Evolutionary conservation across 2,797 vertebrate species (phyloP).

Genomic region (Meriones psammophilus): DNA sequence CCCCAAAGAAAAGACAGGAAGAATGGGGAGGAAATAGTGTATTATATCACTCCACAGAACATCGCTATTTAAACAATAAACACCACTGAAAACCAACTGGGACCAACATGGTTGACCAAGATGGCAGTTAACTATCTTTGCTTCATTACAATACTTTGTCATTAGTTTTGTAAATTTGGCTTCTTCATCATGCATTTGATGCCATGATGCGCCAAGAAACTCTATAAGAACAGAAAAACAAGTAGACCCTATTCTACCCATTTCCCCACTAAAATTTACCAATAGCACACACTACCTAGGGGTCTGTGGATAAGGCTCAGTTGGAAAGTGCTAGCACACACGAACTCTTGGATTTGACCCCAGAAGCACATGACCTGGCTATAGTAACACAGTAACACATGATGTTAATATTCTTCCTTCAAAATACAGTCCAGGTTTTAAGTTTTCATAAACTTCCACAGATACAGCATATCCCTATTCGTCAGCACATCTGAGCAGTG

Average conservation of each 20-base stretch:
- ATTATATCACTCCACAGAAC: neutral
- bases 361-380: neutral
- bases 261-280: neutral
- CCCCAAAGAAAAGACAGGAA: neutral
- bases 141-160: neutral
- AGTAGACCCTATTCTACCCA: neutral
- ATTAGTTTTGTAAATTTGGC: neutral
- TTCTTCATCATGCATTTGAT: neutral
- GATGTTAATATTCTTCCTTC: neutral
- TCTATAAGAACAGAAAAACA: neutral
- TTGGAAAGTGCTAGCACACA: neutral
- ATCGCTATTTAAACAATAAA: neutral
- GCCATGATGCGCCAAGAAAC: neutral
- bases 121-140: neutral
- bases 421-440: slow-evolving; percentile 17
- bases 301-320: neutral
- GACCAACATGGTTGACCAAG: neutral
- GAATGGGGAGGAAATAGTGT: no score
- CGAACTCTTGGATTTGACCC: neutral
- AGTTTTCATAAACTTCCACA: slow-evolving; percentile 24
- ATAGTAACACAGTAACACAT: neutral
- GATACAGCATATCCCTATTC: slow-evolving; percentile 33
- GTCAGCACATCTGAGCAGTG: neutral
- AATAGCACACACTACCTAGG: neutral
- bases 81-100: neutral